Evolutionary conservation across 2,888 invertebrate species (phyloP).

Genomic region (Eupithecia inturbata): DNA sequence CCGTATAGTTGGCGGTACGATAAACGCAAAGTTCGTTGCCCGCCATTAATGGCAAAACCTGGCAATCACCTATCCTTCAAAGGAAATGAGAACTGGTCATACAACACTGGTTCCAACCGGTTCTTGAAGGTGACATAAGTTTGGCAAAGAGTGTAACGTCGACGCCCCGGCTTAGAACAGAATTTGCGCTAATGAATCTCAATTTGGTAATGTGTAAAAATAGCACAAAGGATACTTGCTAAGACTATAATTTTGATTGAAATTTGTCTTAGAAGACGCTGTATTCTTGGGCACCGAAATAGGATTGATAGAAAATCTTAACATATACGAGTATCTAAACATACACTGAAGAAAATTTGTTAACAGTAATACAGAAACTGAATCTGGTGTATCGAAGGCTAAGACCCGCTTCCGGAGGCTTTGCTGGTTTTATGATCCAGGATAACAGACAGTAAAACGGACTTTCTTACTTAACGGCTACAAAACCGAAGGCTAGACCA

Average conservation of each 20-base stretch:
- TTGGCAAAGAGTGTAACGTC: conserved; percentile 7
- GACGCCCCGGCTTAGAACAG: background rate
- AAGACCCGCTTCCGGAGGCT: background rate
- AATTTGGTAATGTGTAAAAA: conserved; percentile 8
- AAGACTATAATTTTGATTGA: background rate
- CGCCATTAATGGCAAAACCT: background rate
- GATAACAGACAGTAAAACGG: background rate
- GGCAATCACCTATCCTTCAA: conserved; percentile 1
- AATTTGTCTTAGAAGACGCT: background rate
- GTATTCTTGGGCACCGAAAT: background rate
- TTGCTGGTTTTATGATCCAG: background rate
- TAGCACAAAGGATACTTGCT: background rate
- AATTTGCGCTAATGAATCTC: background rate
- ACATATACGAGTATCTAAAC: too few relatives aligned
- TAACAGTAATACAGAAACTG: too few relatives aligned
- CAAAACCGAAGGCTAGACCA: background rate
- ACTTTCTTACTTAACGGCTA: background rate
- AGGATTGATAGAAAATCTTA: background rate
- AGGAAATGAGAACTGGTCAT: background rate
- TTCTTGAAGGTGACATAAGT: conserved; percentile 14
- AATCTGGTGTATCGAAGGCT: background rate
- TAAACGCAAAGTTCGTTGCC: background rate
- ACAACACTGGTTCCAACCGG: conserved; percentile 1
- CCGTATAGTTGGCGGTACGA: background rate
- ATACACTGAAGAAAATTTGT: too few relatives aligned